Percentiles rank a stretch among this genome's conserved stretches.
Conservation (phyloP, 2,888 invertebrate species). For the Eristalinus aeneus region DNA sequence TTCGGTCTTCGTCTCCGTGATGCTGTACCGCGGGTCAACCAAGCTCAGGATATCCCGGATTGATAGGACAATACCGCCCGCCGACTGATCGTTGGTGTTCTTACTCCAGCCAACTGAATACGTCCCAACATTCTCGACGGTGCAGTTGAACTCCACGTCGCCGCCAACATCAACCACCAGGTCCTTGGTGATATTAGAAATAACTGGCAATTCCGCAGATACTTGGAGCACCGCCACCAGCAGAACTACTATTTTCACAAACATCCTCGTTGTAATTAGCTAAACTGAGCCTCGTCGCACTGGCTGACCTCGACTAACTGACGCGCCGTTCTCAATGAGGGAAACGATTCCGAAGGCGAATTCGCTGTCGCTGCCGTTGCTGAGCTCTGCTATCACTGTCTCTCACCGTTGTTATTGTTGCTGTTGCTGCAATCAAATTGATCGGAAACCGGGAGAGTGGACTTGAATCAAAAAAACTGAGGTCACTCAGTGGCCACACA, state of each 20-base stretch:
- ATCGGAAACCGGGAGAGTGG: slow-evolving; percentile 62
- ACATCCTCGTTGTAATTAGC: slow-evolving; percentile 44
- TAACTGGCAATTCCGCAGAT: slow-evolving; percentile 73
- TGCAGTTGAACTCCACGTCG: slow-evolving; percentile 78
- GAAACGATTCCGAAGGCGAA: slow-evolving; percentile 32
- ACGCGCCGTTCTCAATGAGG: slow-evolving; percentile 24
- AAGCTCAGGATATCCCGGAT: slow-evolving; percentile 77
- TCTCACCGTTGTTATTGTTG: slow-evolving; percentile 3
- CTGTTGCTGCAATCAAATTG: slow-evolving; percentile 58
- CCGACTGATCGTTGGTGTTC: slow-evolving; percentile 73
- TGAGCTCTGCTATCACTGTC: slow-evolving; percentile 19
- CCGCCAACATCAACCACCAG: slow-evolving; percentile 78
- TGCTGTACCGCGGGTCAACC: slow-evolving; percentile 77
- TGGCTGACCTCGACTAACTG: slow-evolving; percentile 56
- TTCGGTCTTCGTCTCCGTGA: slow-evolving; percentile 74
- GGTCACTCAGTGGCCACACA: slow-evolving; percentile 47
- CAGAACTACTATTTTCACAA: slow-evolving; percentile 50
- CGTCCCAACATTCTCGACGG: slow-evolving; percentile 77
- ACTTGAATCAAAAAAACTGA: slow-evolving; percentile 65
- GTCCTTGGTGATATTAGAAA: slow-evolving; percentile 77
- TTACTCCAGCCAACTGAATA: slow-evolving; percentile 79
- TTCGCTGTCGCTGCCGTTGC: slow-evolving; percentile 42
- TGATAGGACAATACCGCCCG: slow-evolving; percentile 77
- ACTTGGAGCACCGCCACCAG: slow-evolving; percentile 49
- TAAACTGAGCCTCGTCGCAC: slow-evolving; percentile 40